Base-by-base conservation (phyloP, 2,113 vertebrate species). In the Psophia crepitans region DNA sequence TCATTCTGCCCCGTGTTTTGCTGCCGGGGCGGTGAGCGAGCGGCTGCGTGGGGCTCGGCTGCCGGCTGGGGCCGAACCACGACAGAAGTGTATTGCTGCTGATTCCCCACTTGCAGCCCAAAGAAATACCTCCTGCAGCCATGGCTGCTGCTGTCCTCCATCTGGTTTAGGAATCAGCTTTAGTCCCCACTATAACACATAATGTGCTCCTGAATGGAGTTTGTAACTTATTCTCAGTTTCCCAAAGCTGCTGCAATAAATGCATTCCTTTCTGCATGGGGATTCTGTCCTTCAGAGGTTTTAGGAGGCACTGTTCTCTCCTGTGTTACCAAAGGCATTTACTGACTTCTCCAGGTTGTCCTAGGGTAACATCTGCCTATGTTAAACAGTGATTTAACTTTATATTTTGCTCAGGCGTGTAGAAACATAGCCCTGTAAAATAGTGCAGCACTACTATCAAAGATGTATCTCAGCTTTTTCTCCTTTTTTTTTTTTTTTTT, bases 211-310 rank as follows among this genome's bases (percentile, higher is more conserved):
- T 80, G 76, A 16, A 4, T 14, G 17, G 57, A 28, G 4, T 17
- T 56, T 78, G 23, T 30, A 9, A 20, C 7, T 43, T 33, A 9
- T 7, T 48, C 14, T n/a, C 2, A 0, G 11, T 10, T 86, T 68
- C n/a, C 46, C 32, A 35, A 75, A 44, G 48, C 53, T 51, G 43
- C 6, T 11, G 24, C 30, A 35, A 8, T 4, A 12, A 60, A 22
- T 48, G 21, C 2, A 1, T 26, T 44, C 37, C 5, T 8, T 33
- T 43, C 57, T 22, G 60, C 0, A 0, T 2, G 4, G 20, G 9
- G 30, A 7, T 23, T 39, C 5, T 13, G 4, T 7, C 37, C 28
- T 32, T 23, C 0, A 5, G 76, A 46, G 15, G 4, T 43, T 53
- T 43, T 73, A 37, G 46, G 63, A 32, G 33, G 3, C 11, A 12